Base-by-base conservation (phyloP, 2,113 vertebrate genomes). In the Cavia aperea region DNA sequence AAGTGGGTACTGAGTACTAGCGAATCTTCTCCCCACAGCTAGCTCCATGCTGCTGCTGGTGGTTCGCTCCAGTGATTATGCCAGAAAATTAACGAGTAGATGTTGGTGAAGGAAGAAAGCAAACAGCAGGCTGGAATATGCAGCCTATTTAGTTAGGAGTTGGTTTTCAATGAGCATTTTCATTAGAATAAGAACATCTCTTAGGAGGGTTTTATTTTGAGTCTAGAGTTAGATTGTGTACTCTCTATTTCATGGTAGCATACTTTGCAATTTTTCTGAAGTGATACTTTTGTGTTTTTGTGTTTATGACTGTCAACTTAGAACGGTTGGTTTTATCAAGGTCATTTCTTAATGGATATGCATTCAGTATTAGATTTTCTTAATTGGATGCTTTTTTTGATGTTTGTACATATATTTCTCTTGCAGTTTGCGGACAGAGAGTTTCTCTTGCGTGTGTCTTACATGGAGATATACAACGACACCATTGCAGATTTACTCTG, bases 401-500 rank as follows among this genome's bases (percentile, higher is more conserved):
- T 95, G n/a, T 66, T 88, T 56, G 88, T 68, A 54, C 5, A 3
- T 39, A 12, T 62, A 36, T 81, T 86, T 89, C 90, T 77, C 94
- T 54, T 43, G 88, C 93, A 99, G 99, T 98, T 97, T 97, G 98
- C 98, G 9, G 98, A 98, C 21, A 99, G 99, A 94, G 99, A 99
- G 96, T 99, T 99, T 96, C 98, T 99, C 33, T 97, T 99, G 72
- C 97, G 99, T 2, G 99, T 99, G 81, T 99, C 99, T 15, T 99
- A 99, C 91, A 99, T 99, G 99, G 99, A 99, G 90, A 99, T 99
- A 96, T 99, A 99, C 96, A 99, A 99, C 46, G 99, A 99, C 95
- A 99, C 98, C 0, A 98, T 99, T 82, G 98, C 98, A 0, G 99
- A 99, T 92, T 97, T 99, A 92, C 98, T 99, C 16, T 98, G 98